Conservation (phyloP, 2,888 invertebrate species). For the Xanthostigma xanthostigma region DNA sequence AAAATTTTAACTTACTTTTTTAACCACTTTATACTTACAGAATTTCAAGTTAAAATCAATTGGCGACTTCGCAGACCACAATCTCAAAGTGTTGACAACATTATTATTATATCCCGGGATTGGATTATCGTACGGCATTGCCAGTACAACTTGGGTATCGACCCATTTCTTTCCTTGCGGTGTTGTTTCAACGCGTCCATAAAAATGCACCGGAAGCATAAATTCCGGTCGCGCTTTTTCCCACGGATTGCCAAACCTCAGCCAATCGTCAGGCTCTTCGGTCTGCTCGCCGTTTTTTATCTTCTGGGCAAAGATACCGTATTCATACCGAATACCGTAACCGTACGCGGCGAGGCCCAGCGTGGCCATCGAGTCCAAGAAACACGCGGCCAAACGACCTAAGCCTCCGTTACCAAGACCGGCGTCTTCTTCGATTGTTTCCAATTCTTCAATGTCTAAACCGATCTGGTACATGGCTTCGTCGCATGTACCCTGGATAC, state of each 20-base stretch:
- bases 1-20: no score
- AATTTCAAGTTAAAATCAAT: slow-evolving; percentile 89
- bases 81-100: slow-evolving; percentile 89
- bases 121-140: slow-evolving; percentile 98
- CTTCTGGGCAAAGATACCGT: slow-evolving; percentile 96
- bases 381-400: slow-evolving; percentile 95
- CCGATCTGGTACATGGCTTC: slow-evolving; percentile 98
- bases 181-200: slow-evolving; percentile 81
- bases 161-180: slow-evolving; percentile 86
- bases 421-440: slow-evolving; percentile 96
- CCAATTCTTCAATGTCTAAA: slow-evolving; percentile 92
- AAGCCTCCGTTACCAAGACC: slow-evolving; percentile 97
- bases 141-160: slow-evolving; percentile 87
- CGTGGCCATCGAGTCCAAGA: slow-evolving; percentile 97
- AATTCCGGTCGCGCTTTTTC: slow-evolving; percentile 98
- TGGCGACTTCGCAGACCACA: slow-evolving; percentile 98
- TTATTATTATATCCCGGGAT: slow-evolving; percentile 98
- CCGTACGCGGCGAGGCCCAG: slow-evolving; percentile 96
- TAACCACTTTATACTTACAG: slow-evolving; percentile 53
- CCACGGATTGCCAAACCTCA: slow-evolving; percentile 97
- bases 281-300: slow-evolving; percentile 91
- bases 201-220: slow-evolving; percentile 93
- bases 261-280: slow-evolving; percentile 99
- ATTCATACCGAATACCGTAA: slow-evolving; percentile 97
- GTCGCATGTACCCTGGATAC: slow-evolving; percentile 93